These are phyloP conservation scores for Eurypyga helias DNA, from an alignment of 2,113 vertebrate genomes.

Conservation along the genomic window DNA sequence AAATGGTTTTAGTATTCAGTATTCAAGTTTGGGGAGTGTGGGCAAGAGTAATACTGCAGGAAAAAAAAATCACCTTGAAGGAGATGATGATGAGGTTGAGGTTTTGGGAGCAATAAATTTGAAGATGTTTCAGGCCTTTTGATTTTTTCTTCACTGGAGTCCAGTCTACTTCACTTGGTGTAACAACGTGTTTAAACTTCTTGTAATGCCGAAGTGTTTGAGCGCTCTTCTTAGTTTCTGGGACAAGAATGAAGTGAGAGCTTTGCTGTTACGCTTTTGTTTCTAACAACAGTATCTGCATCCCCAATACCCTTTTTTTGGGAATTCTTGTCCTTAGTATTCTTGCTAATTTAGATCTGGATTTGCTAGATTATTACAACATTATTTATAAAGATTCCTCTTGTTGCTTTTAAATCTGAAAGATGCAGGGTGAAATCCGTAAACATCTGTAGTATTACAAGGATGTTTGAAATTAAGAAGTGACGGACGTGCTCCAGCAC, in stretches of 20 bases:
- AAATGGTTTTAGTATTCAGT: neutral
- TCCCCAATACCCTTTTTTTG: neutral
- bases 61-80: neutral
- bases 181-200: neutral
- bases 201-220: neutral
- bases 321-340: neutral
- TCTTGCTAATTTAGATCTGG: neutral
- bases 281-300: neutral
- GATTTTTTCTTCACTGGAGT: fast-evolving
- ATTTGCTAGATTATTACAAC: neutral
- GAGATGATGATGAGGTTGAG: neutral
- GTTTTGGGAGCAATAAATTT: neutral
- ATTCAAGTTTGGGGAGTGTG: neutral
- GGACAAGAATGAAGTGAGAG: neutral
- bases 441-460: neutral
- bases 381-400: neutral
- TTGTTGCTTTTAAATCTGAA: neutral
- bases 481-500: neutral
- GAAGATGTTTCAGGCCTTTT: neutral
- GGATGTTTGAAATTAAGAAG: neutral
- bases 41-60: neutral
- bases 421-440: neutral
- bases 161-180: neutral
- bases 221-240: neutral
- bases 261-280: neutral